Base-by-base conservation (phyloP, 2,113 vertebrate species). In the Chascanopsetta lugubris region DNA sequence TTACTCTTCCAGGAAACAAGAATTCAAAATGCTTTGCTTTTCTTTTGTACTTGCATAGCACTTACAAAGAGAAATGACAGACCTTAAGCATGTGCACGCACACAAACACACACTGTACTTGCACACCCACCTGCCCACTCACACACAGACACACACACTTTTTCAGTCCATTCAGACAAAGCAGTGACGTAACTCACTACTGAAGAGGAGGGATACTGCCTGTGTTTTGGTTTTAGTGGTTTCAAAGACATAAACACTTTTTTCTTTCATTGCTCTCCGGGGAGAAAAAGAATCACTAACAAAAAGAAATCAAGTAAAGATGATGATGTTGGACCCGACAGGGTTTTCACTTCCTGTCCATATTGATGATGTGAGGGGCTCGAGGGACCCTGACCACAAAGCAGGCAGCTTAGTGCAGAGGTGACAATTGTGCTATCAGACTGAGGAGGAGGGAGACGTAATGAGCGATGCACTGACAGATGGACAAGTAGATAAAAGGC, bases 41-140 rank as follows among this genome's bases (percentile, higher is more conserved):
- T 80, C 80, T 86, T 92, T 88, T 91, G 89, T 88, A 92, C 90
- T 93, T 94, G 93, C 92, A 94, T 93, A 94, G 93, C 88, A 92
- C 90, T 92, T 91, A 90, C 83, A 90, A 85, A 89, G 79, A 90
- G 85, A 86, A 76, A 87, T 82, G 84, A 89, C 84, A 89, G 77
- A 71, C 77, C 57, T 77, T 50, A 61, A 72, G 74, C 45, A 62
- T 66, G 75, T 59, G 65, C 75, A 78, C 70, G 43, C 45, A 48
- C 45, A 62, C 64, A 72, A 56, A 62, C 75, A 78, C 70, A 47
- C 45, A 48, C 68, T 27, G 62, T 48, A 61, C 32, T 65, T 46
- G 76, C 83, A 85, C 77, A 64, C 46, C 54, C 70, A 73, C 62
- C 75, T 79, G 68, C 75, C 75, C 79, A 77, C 57, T 46, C 24